Base-by-base conservation (phyloP, 53 echinoderm and acorn worm species). In the Arbacia lixula region DNA sequence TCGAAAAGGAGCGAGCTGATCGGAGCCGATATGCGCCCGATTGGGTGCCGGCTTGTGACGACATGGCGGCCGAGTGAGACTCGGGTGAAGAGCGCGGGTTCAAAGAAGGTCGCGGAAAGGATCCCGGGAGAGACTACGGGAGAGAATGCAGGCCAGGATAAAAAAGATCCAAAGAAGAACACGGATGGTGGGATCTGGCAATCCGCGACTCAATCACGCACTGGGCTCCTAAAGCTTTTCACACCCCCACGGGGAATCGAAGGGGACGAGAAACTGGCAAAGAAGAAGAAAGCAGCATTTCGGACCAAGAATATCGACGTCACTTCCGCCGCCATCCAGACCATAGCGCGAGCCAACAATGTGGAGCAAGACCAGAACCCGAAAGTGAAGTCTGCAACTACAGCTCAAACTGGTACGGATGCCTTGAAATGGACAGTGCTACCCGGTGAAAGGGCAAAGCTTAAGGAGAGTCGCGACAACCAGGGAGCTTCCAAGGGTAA, bases 11-110 rank as follows among this genome's bases (percentile, higher is more conserved):
- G 37, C 25, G 34, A 62, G 3, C 12, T 19, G 50, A 27, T 12
- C 22, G 50, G 63, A 6, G 46, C 46, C 43, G 65, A 81, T 17
- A 43, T 63, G 62, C 82, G 43, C 2, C 64, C 82, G n/a, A 46
- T 81, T 43, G 64, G 82, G 21, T 81, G 64, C 49, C 62, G 82
- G 30, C 63, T 81, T 49, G 41, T 81, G 41, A 22, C 62, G 41
- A 81, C 32, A 26, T 81, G 82, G 82, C 62, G 50, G 10, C 82
- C 82, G 62, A 62, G n/a, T 21, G 82, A 81, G 12, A 62, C 49
- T 1, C 78, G 60, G 1, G 40, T 36, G 12, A 56, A 14, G 26
- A 78, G 78, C 43, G 56, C 57, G 27, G 40, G 58, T 10, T 9
- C 60, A 8, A 52, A 53, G 6, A 25, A 25, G 30, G 26, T 41